Evolutionary conservation across 2,888 invertebrate species (phyloP), one percentile per base, ranked within the genome.

Genomic region (Andrena chrysosceles): DNA sequence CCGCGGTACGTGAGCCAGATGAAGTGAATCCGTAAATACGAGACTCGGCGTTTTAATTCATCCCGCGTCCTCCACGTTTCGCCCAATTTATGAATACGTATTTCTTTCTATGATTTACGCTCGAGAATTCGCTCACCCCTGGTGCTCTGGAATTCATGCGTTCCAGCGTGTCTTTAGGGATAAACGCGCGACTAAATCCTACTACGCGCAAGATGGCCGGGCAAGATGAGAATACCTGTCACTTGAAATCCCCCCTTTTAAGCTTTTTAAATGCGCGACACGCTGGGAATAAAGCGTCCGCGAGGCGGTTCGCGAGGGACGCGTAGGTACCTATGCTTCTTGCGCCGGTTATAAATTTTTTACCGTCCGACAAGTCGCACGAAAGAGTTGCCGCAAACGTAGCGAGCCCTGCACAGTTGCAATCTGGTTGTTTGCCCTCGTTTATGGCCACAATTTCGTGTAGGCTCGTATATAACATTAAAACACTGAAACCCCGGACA

Each of bases 271-370:
- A 49, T 29, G n/a, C 49, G 23, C 16, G 26, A 49, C 26, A 52
- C 49, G 20, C 48, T 23, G 20, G 35, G 52, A 54, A 23, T 20
- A 70, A 35, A 64, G 8, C 72, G 23, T 64, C 33, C 52, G 26
- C 52, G 20, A 8, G 1, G 16, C 42, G 20, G 64, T 26, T 20
- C 8, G n/a, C 13, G 29, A 3, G 31, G 42, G 29, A 23, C 29
- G 23, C 2, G 31, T n/a, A n/a, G n/a, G n/a, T 10, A 20, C 56
- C 42, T 42, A 42, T 42, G 56, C 33, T 59, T 59, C 59, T 33
- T 48, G 6, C n/a, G 31, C 10, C 23, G 23, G 48, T 59, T 59
- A n/a, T 74, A 59, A 48, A 67, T 59, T 64, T 60, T 62, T 75
- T 52, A 52, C 16, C 13, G 59, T 3, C 20, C 23, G 59, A 74